Evolutionary conservation across 2,888 invertebrate genomes (phyloP).

Genomic region (Plusia festucae): DNA sequence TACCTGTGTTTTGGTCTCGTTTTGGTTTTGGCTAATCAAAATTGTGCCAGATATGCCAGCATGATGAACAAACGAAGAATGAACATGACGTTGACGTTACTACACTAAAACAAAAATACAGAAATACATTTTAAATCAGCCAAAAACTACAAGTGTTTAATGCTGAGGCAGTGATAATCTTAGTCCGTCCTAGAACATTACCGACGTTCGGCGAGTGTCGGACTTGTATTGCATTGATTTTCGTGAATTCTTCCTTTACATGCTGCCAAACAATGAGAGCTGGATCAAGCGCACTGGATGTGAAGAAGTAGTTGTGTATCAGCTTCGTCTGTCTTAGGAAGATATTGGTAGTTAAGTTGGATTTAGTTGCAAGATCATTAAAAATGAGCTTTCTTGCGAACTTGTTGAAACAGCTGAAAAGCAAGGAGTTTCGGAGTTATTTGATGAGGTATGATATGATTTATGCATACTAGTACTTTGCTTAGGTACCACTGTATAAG

Average conservation of each 20-base stretch:
- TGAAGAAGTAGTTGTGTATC: neutral
- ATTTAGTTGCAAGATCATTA: constrained; percentile 63
- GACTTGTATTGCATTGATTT: no score
- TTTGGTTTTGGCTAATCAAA: no score
- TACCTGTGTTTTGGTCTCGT: no score
- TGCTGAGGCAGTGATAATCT: no score
- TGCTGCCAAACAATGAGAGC: neutral
- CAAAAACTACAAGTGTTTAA: no score
- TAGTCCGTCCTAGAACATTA: no score
- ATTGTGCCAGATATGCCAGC: neutral
- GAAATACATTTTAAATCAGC: no score
- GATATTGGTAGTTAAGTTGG: neutral
- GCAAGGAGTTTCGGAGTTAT: constrained; percentile 95
- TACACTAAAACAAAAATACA: neutral
- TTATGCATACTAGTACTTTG: no score
- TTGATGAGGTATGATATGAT: constrained; percentile 96
- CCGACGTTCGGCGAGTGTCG: no score
- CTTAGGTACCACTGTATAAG: no score
- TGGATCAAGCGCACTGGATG: neutral
- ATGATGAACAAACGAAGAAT: neutral
- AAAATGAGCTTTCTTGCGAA: no score
- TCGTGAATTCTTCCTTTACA: no score
- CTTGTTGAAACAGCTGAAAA: constrained; percentile 91
- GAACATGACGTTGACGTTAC: neutral
- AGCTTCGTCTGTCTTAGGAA: neutral